Base-by-base conservation (phyloP, 1,140 invertebrate species). In the Eriosoma lanigerum region DNA sequence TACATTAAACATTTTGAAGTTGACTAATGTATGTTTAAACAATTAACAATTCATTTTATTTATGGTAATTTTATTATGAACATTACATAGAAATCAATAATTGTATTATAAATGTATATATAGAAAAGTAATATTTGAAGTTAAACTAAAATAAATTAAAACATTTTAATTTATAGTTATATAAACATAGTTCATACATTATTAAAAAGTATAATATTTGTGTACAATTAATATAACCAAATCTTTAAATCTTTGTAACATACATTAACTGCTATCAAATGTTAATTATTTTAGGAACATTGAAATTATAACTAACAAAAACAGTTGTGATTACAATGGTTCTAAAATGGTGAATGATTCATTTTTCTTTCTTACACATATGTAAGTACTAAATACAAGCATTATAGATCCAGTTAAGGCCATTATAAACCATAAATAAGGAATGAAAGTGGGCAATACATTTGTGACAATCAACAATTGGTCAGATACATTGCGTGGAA, bases 371-470 rank as follows among this genome's bases (percentile, higher is more conserved):
- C 8, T 60, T 1, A 78, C 50, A 15, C 56, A 78, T 46, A 78
- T 15, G 10, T 78, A 78, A 17, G 56, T 44, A 15, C 75, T 78
- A 46, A 48, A 1, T 1, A 78, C 17, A 26, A 78, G 17, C 75
- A 78, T 78, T 21, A 60, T 6, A 60, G 21, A 78, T 62, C 75
- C 75, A 38, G 38, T 5, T 12, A 78, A 58, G 10, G 75, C 29
- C 75, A 78, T 19, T 46, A 48, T 29, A 19, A 78, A 12, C 75
- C 75, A 78, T n/a, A 78, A 8, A 26, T 78, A 78, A 48, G 75
- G 56, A 19, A 62, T 26, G 17, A 62, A 26, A 48, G 24, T 60
- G 62, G 75, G 75, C n/a, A 78, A 26, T 12, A 60, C 24, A 17
- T 78, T 62, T 46, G 75, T 78, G 13, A 78, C 56, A 26, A 78